A percentile compares a stretch with the other conserved stretches of the same genome.
These are phyloP conservation scores for Sarcophaga variegata DNA, from an alignment of 2,888 invertebrate species.

Conservation along the genomic window DNA sequence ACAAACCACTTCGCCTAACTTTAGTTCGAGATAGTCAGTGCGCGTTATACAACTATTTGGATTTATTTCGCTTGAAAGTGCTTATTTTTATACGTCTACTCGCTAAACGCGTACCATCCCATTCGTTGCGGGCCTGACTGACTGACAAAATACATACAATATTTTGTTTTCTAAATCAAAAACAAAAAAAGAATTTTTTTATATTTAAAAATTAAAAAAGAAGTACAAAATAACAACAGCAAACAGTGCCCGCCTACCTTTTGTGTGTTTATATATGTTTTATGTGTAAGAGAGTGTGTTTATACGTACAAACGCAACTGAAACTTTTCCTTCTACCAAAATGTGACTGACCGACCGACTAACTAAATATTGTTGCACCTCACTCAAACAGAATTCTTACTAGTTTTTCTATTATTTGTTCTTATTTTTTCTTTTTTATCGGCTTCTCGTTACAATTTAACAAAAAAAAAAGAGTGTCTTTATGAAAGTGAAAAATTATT, in stretches of 20 bases:
- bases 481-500: too few relatives aligned
- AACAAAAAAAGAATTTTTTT: background rate
- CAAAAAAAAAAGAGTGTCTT: constrained; percentile 5
- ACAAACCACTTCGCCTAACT: constrained; percentile 59
- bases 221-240: constrained; percentile 22
- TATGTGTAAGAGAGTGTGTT: constrained; percentile 18
- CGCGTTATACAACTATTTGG: constrained; percentile 62
- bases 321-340: constrained; percentile 31
- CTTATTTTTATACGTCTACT: constrained; percentile 46
- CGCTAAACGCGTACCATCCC: constrained; percentile 43
- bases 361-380: background rate
- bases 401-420: background rate
- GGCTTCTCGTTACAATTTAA: constrained; percentile 3
- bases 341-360: constrained; percentile 12
- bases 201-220: constrained; percentile 20
- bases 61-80: constrained; percentile 64
- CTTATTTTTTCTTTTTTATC: background rate
- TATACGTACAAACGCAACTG: constrained; percentile 12
- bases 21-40: constrained; percentile 67
- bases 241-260: background rate
- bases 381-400: background rate
- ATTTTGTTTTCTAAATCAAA: constrained; percentile 1
- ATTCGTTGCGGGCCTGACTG: constrained; percentile 52
- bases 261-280: constrained; percentile 37
- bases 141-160: constrained; percentile 6